phyloP scores from a whole-genome alignment of 2,888 invertebrate genomes.

The Campoplex capitator region DNA sequence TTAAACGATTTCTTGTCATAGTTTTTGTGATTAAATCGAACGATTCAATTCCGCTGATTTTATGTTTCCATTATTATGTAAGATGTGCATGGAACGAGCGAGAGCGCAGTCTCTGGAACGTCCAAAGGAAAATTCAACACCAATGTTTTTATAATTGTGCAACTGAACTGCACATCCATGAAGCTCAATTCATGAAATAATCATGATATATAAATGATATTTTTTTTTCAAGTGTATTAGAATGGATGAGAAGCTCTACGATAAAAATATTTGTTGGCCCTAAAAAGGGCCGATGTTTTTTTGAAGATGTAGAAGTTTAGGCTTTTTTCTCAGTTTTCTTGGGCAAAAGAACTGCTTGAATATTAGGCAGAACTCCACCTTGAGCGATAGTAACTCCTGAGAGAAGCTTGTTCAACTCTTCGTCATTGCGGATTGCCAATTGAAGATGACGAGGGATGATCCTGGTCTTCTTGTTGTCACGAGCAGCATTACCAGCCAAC shows the following conservation, averaged over 20 bases:
- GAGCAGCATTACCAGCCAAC: conserved; percentile 89
- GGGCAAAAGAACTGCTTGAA: conserved; percentile 1
- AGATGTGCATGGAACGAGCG: too few relatives aligned
- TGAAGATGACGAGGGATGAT: conserved; percentile 82
- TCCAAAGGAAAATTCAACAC: too few relatives aligned
- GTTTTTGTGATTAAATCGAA: too few relatives aligned
- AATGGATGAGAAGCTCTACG: neutral
- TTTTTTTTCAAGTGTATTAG: too few relatives aligned
- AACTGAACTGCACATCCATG: too few relatives aligned
- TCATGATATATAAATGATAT: too few relatives aligned
- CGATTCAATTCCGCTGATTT: too few relatives aligned
- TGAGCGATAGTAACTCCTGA: conserved; percentile 90
- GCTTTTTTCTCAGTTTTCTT: conserved; percentile 22
- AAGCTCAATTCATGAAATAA: too few relatives aligned
- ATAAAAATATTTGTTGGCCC: conserved; percentile 3
- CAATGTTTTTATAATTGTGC: too few relatives aligned
- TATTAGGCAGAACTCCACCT: conserved; percentile 76
- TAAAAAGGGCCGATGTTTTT: neutral
- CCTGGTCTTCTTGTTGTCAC: conserved; percentile 89
- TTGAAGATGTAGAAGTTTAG: neutral
- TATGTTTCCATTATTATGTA: too few relatives aligned
- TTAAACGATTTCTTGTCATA: too few relatives aligned
- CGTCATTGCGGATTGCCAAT: conserved; percentile 92
- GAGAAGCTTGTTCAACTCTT: conserved; percentile 89
- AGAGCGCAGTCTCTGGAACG: too few relatives aligned